phyloP scores from a whole-genome alignment of 2,113 vertebrate species.

The Phoxinus phoxinus region DNA sequence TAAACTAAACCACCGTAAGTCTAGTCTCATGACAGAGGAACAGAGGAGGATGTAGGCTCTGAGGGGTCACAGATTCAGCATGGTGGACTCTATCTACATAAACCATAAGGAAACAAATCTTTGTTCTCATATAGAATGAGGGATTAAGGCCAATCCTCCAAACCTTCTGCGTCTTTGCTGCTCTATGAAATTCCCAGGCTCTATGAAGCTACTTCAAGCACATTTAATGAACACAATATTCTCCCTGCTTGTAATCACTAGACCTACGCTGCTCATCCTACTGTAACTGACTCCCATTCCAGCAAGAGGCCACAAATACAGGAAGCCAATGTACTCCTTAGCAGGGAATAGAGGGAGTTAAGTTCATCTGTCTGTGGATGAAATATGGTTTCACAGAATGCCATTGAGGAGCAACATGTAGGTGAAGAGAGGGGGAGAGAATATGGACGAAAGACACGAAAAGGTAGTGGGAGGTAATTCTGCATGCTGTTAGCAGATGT shows the following conservation, averaged over 20 bases:
- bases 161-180: background rate
- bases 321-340: conserved; percentile 41
- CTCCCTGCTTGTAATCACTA: background rate
- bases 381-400: conserved; percentile 39
- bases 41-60: conserved; percentile 1
- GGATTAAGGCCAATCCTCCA: conserved; percentile 37
- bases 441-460: conserved; percentile 23
- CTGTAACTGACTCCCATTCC: conserved; percentile 25
- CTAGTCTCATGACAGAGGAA: background rate
- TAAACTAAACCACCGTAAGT: conserved; percentile 11
- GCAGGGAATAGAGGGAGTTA: conserved; percentile 3
- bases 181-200: conserved; percentile 43
- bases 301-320: conserved; percentile 30
- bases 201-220: background rate
- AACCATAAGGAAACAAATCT: conserved; percentile 46
- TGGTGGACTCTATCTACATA: conserved; percentile 45
- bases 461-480: conserved; percentile 9
- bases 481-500: conserved; percentile 2
- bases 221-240: conserved; percentile 38
- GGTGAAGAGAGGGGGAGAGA: conserved; percentile 4
- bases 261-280: background rate
- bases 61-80: conserved; percentile 8
- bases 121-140: conserved; percentile 17
- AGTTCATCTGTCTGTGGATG: background rate
- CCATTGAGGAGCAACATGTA: conserved; percentile 3